A percentile compares a stretch with the other conserved stretches of the same genome.
These are phyloP conservation scores for Lytechinus pictus DNA, from an alignment of 35 echinoderm and acorn worm species.

Conservation along the genomic window DNA sequence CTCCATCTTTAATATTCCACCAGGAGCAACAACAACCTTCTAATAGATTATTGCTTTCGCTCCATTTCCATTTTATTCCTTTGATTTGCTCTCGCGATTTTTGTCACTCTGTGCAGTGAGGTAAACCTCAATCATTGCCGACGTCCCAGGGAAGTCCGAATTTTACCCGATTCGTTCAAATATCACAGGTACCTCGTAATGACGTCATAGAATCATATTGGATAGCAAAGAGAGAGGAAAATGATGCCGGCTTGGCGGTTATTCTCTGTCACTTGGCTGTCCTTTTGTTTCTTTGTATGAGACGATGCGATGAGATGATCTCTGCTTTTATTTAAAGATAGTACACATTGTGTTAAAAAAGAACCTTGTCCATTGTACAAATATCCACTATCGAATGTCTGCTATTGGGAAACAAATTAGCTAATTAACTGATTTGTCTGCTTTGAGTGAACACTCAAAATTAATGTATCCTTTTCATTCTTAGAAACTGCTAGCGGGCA, in stretches of 20 bases:
- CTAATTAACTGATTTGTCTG: background rate
- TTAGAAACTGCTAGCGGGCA: too few species aligned
- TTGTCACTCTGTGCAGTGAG: background rate
- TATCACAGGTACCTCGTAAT: conserved; percentile 11
- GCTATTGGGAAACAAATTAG: background rate
- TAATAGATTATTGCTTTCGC: background rate
- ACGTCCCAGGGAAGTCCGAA: background rate
- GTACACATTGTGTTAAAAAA: background rate
- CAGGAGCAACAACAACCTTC: background rate
- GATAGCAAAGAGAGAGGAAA: background rate
- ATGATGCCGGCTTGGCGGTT: background rate
- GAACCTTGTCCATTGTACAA: background rate
- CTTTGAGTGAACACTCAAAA: background rate
- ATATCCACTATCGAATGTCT: background rate
- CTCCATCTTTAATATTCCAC: background rate
- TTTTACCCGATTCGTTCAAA: background rate
- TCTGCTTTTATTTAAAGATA: background rate
- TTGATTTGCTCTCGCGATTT: background rate
- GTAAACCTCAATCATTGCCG: background rate
- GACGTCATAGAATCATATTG: background rate
- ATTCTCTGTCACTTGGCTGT: background rate
- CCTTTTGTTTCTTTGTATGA: background rate
- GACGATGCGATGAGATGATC: background rate
- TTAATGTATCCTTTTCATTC: too few species aligned
- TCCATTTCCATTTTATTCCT: conserved; percentile 1